Conservation (phyloP, 2,113 vertebrate genomes). For the Microtus richardsoni region DNA sequence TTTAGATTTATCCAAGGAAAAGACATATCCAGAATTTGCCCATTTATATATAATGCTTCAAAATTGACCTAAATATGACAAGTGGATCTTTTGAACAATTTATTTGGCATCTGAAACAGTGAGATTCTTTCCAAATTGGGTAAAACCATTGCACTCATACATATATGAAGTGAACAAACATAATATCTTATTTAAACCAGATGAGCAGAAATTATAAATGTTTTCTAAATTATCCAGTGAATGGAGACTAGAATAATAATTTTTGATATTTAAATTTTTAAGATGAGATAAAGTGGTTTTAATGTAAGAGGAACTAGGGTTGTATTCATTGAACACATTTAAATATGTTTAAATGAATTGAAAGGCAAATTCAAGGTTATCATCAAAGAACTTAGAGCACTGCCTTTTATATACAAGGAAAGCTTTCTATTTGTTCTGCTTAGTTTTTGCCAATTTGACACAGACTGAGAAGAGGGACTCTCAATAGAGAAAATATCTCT, state of each 20-base stretch:
- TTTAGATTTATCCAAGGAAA: conserved; percentile 52
- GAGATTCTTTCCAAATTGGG: not conserved
- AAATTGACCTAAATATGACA: not conserved
- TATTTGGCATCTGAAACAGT: conserved; percentile 10
- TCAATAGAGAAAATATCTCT: not conserved
- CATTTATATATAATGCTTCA: not conserved
- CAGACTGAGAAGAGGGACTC: too few relatives aligned
- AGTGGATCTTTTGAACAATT: not conserved
- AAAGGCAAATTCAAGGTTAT: not conserved
- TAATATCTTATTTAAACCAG: conserved; percentile 20
- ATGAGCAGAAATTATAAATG: not conserved
- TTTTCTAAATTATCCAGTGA: conserved; percentile 22
- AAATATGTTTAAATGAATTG: not conserved
- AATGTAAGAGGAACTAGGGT: not conserved
- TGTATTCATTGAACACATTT: not conserved
- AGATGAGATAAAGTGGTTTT: not conserved
- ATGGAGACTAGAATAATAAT: not conserved
- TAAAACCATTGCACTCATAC: not conserved
- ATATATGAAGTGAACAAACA: not conserved
- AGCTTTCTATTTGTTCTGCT: not conserved
- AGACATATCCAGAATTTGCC: not conserved
- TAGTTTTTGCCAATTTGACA: not conserved
- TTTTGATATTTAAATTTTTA: not conserved
- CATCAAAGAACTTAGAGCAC: not conserved
- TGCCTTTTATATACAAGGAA: not conserved